Conservation (phyloP, 2,113 vertebrate genomes). For the Halichoeres trimaculatus region DNA sequence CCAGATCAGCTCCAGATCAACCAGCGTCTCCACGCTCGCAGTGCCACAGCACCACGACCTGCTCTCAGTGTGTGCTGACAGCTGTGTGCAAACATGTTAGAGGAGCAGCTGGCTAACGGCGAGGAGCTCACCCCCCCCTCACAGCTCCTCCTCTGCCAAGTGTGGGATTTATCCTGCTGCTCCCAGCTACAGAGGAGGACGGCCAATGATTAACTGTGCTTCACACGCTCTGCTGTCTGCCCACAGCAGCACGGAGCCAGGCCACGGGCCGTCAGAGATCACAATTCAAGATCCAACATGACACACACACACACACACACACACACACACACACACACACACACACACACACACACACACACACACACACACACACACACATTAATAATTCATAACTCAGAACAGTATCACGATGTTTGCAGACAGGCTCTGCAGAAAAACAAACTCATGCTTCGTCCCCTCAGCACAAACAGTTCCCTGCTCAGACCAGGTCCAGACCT, state of each 20-base stretch:
- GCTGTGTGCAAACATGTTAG: conserved; percentile 33
- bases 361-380: too few species aligned
- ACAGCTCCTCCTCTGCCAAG: conserved; percentile 39
- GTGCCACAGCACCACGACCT: conserved; percentile 28
- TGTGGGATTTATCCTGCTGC: conserved; percentile 27
- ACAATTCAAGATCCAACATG: conserved; percentile 3
- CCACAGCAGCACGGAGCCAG: neutral
- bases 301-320: neutral
- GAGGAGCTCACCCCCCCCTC: conserved; percentile 11
- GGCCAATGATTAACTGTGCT: conserved; percentile 32
- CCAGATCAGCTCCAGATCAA: too few species aligned
- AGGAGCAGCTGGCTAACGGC: conserved; percentile 23
- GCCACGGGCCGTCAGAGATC: neutral
- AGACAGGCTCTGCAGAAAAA: neutral
- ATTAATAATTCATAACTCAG: conserved; percentile 26
- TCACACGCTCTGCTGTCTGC: conserved; percentile 1
- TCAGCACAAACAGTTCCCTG: neutral
- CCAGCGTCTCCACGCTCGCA: too few species aligned
- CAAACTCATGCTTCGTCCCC: neutral
- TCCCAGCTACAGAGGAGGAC: conserved; percentile 28
- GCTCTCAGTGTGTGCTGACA: conserved; percentile 27
- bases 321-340: too few species aligned
- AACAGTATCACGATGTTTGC: conserved; percentile 2
- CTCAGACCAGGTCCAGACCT: too few species aligned
- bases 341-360: too few species aligned